phyloP scores from a whole-genome alignment of 2,797 vertebrate species.

The Rousettus madagascariensis region DNA sequence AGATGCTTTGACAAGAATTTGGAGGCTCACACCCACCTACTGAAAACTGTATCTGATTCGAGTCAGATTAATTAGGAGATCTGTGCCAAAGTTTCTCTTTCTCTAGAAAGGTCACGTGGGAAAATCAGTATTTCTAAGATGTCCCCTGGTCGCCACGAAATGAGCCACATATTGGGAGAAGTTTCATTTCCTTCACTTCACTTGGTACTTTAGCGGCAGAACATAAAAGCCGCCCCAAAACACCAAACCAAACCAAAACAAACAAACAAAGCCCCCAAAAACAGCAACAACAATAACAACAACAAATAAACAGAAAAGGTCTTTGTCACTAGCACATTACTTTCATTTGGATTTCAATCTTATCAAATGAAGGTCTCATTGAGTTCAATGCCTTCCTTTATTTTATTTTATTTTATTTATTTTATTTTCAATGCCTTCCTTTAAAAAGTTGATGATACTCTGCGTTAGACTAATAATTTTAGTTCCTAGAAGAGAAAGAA shows the following conservation, averaged over 20 bases:
- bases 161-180: not conserved
- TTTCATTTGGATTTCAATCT: not conserved
- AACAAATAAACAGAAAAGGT: not conserved
- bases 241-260: no score
- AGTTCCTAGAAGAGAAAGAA: conserved; percentile 43
- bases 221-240: not conserved
- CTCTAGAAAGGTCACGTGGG: not conserved
- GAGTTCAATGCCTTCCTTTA: not conserved
- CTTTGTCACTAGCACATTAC: not conserved
- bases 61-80: not conserved
- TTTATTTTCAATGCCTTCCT: not conserved
- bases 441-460: not conserved
- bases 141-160: not conserved
- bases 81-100: not conserved
- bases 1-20: not conserved
- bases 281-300: no score
- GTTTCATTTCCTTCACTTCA: conserved; percentile 19
- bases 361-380: not conserved
- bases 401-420: no score
- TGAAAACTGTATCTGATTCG: not conserved
- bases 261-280: not conserved
- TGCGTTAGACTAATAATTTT: conserved; percentile 22
- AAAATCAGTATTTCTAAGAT: conserved; percentile 37
- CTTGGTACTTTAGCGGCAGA: not conserved
- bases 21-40: not conserved